Base-by-base conservation (phyloP, 2,888 invertebrate species). In the Agrotis segetum region DNA sequence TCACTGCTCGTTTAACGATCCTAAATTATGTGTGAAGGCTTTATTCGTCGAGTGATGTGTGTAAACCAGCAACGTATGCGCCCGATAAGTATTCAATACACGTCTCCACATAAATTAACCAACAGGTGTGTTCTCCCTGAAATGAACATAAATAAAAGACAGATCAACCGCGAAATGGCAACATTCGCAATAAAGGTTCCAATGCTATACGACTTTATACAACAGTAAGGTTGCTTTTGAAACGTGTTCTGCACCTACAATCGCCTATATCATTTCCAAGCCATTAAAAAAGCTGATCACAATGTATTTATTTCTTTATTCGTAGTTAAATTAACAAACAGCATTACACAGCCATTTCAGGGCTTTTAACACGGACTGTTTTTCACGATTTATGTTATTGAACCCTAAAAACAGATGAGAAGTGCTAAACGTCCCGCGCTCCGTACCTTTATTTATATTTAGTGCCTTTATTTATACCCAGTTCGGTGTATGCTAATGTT, bases 111-210 rank as follows among this genome's bases (percentile, higher is more conserved):
- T 91, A 91, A 91, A 92, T 90, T 89, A 87, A 87, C 87, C 88
- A 89, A 92, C 92, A 92, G 91, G 91, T 92, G 92, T 87, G 83
- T 84, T 84, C 85, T 89, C 85, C 86, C 85, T 87, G 79, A 87
- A 88, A 89, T 88, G 79, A 85, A 87, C 87, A 88, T 88, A 90
- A 81, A 81, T 83, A 85, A 81, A 88, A 90, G 90, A 88, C 85
- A 81, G 84, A 87, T 87, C 83, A 82, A 77, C 67, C 77, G 52
- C 74, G 78, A 77, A 84, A 84, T 72, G 71, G 71, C 74, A 83
- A 81, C 77, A 81, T 81, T 79, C 50, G 77, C 79, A 81, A 76
- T 85, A 74, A 82, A 73, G 65, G 69, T 52, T 62, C 67, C 74
- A 65, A 71, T 69, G 74, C 71, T 72, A 71, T 53, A 80, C 68